phyloP scores from a whole-genome alignment of 2,113 vertebrate genomes.

The Gadus chalcogrammus region DNA sequence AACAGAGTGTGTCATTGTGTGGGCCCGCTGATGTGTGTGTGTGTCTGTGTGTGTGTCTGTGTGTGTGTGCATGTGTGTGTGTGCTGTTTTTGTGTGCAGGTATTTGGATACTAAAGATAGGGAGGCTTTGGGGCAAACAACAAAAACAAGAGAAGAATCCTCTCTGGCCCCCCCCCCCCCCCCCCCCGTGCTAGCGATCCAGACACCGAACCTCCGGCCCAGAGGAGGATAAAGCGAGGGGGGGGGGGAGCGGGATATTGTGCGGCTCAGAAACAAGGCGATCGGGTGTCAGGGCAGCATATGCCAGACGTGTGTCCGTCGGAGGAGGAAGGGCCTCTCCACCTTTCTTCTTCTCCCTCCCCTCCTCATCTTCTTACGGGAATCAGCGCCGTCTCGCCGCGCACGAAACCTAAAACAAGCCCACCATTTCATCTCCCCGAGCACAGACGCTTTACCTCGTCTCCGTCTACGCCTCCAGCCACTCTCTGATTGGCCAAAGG shows the following conservation, averaged over 20 bases:
- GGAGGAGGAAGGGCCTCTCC: conserved; percentile 22
- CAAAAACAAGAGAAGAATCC: neutral
- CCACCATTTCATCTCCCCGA: neutral
- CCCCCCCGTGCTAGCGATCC: neutral
- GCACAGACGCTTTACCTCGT: no score
- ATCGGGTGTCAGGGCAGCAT: conserved; percentile 70
- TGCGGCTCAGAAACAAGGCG: conserved; percentile 56
- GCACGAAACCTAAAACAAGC: conserved; percentile 41
- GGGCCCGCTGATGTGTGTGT: no score
- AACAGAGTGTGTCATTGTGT: conserved; percentile 2
- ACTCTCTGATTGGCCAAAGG: conserved; percentile 33
- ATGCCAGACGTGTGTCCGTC: conserved; percentile 66
- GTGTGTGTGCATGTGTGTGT: conserved; percentile 1
- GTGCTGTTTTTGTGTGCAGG: neutral
- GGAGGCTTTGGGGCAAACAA: neutral
- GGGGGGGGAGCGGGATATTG: conserved; percentile 39
- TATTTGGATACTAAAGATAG: no score
- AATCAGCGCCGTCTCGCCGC: neutral
- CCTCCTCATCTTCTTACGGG: conserved; percentile 3
- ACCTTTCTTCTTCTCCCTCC: neutral
- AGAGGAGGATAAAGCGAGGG: conserved; percentile 44
- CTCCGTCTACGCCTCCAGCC: neutral
- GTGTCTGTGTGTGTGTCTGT: no score
- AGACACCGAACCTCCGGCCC: neutral
- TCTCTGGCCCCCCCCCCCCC: neutral